Evolutionary conservation across 2,888 invertebrate species (phyloP).

Genomic region (Tetheella fluctuosa): DNA sequence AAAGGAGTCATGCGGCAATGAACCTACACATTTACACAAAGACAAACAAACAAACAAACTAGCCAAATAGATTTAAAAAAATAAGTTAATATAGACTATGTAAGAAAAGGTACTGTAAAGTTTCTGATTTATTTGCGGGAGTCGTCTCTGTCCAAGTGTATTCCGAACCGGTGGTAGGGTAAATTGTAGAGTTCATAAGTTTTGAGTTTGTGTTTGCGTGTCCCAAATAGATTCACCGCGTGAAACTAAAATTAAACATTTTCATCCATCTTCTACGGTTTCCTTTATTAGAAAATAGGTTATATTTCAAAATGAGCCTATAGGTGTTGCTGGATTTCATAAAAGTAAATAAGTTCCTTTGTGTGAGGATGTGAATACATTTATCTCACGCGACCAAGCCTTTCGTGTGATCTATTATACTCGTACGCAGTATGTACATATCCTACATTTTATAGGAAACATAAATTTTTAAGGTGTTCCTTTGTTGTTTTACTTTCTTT

Average conservation of each 20-base stretch:
- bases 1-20: too few relatives aligned
- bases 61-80: too few relatives aligned
- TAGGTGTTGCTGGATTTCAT: conserved; percentile 26
- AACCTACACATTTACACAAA: too few relatives aligned
- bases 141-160: too few relatives aligned
- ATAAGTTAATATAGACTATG: too few relatives aligned
- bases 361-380: conserved; percentile 30
- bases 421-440: background rate
- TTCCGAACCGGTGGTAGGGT: too few relatives aligned
- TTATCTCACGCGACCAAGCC: conserved; percentile 32
- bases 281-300: background rate
- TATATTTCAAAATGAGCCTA: background rate
- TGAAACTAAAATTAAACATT: background rate
- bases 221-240: too few relatives aligned
- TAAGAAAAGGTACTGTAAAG: too few relatives aligned
- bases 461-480: conserved; percentile 11
- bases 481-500: conserved; percentile 10
- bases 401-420: conserved; percentile 9
- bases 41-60: too few relatives aligned
- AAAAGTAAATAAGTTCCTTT: conserved; percentile 49
- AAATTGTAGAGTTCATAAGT: too few relatives aligned
- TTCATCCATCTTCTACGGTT: background rate
- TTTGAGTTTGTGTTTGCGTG: too few relatives aligned
- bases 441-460: conserved; percentile 7
- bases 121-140: too few relatives aligned